These are phyloP conservation scores for Drosophila burlai DNA, from an alignment of 1,140 invertebrate genomes.

Conservation along the genomic window DNA sequence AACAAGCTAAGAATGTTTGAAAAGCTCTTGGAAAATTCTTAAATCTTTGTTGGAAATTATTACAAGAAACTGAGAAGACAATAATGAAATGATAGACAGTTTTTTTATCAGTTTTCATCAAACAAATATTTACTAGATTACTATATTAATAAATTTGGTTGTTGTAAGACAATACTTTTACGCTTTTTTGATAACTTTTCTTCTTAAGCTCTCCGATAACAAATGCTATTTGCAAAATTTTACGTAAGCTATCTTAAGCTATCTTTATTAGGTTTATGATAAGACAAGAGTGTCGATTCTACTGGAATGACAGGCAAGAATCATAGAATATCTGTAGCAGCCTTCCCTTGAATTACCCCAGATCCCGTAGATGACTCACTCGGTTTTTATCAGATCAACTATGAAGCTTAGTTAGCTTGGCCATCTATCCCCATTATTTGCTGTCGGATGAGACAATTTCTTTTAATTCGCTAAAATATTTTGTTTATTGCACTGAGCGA, in stretches of 20 bases:
- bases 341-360: slow-evolving; percentile 37
- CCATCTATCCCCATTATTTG: slow-evolving; percentile 62
- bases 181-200: neutral
- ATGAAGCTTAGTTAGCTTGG: slow-evolving; percentile 39
- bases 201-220: slow-evolving; percentile 2
- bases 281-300: neutral
- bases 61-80: neutral
- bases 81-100: neutral
- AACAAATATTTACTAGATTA: slow-evolving; percentile 1
- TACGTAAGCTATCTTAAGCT: neutral
- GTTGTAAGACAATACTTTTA: too few species aligned
- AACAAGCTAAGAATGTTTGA: neutral
- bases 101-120: neutral
- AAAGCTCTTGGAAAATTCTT: neutral
- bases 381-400: slow-evolving; percentile 6
- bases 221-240: slow-evolving; percentile 3
- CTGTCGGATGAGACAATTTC: slow-evolving; percentile 79
- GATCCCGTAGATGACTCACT: slow-evolving; percentile 21
- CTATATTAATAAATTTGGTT: neutral
- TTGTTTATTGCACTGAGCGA: slow-evolving; percentile 61
- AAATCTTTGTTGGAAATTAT: neutral
- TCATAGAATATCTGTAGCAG: neutral
- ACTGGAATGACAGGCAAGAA: neutral
- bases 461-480: slow-evolving; percentile 82
- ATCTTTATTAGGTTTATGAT: slow-evolving; percentile 1